Base-by-base conservation (phyloP, 1,140 invertebrate species). In the Heliothis virescens region DNA sequence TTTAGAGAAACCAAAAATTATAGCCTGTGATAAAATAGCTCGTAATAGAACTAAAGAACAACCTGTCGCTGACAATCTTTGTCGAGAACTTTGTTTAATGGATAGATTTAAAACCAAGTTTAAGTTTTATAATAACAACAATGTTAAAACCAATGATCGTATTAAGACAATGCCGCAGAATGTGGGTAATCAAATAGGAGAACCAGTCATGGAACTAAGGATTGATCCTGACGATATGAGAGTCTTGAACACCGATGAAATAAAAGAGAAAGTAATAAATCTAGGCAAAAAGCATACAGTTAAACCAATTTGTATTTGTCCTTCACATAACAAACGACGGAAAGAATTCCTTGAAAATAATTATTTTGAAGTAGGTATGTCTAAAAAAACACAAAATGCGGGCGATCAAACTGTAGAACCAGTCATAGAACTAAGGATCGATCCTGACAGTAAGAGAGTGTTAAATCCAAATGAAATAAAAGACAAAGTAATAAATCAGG, bases 121-220 rank as follows among this genome's bases (percentile, higher is more conserved):
- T 41, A 57, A 60, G 11, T 29, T 13, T 26, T 13, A 12, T 7
- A 60, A 60, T 7, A 60, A 60, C 2, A 3, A 60, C 7, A 60
- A 1, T 13, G 12, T 41, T 41, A 41, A 13, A 13, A 60, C 7
- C 3, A 1, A 13, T 4, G 57, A 29, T 3, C 21, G 11, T 13
- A 13, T 60, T 29, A 60, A 26, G 15, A 5, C 2, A 48, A 50
- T 59, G 29, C 34, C 47, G 73, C 13, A 62, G 71, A 55, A 80
- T 57, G 21, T 11, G 13, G 21, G 48, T 72, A 77, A 86, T 81
- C 80, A 83, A 79, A 83, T 82, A 41, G 80, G 74, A 9, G 85
- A 87, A 47, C 84, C 86, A 9, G 65, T 87, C 53, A 87, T 90
- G 77, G 83, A 85, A 81, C 79, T 90, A 55, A 84, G 85, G 72